Conservation (phyloP, 2,888 invertebrate genomes). For the Rhingia campestris region DNA sequence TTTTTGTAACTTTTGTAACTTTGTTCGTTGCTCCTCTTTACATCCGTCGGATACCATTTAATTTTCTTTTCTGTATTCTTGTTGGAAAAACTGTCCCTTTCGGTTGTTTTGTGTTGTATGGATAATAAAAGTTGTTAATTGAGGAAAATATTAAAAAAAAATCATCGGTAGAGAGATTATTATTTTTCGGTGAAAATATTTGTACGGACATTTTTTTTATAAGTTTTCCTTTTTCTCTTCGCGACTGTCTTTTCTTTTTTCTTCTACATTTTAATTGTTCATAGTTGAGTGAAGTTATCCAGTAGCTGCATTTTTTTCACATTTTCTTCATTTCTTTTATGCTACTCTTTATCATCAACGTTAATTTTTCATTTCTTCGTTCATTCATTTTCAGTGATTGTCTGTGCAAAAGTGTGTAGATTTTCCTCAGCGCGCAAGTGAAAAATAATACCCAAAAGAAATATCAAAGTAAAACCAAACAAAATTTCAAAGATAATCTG, state of each 20-base stretch:
- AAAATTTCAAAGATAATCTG: constrained; percentile 9
- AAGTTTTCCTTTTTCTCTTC: constrained; percentile 43
- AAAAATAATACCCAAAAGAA: constrained; percentile 37
- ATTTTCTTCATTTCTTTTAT: constrained; percentile 36
- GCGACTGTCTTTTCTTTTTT: constrained; percentile 49
- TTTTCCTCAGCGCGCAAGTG: constrained; percentile 59
- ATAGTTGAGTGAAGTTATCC: constrained; percentile 75
- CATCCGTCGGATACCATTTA: constrained; percentile 40
- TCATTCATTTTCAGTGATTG: constrained; percentile 65
- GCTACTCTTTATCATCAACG: constrained; percentile 60
- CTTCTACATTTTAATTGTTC: constrained; percentile 64
- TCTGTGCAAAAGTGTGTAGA: constrained; percentile 69
- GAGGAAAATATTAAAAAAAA: not conserved
- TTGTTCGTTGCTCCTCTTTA: constrained; percentile 21
- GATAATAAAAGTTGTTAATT: constrained; percentile 1
- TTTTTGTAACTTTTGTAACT: constrained; percentile 11
- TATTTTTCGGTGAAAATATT: constrained; percentile 47
- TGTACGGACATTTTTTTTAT: constrained; percentile 47
- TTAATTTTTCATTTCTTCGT: constrained; percentile 52
- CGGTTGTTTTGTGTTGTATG: not conserved
- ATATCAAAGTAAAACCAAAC: constrained; percentile 8
- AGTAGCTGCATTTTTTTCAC: constrained; percentile 71
- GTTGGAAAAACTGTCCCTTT: constrained; percentile 7
- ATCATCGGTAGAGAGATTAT: not conserved
- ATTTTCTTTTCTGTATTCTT: not conserved